Base-by-base conservation (phyloP, 2,113 vertebrate species). In the Lamprotornis superbus region DNA sequence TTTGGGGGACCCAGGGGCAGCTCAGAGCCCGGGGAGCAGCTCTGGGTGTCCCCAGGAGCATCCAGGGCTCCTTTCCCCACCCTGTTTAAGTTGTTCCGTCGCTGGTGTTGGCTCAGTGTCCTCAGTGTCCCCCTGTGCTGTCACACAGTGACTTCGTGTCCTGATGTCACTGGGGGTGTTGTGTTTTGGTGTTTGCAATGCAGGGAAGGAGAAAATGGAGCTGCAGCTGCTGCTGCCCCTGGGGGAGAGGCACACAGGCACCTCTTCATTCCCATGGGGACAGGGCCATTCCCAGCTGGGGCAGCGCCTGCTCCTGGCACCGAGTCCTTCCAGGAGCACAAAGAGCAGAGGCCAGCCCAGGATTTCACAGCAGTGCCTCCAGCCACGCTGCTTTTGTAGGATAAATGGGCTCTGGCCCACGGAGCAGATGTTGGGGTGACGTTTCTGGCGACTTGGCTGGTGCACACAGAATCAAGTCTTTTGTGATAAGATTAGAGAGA, bases 401-500 rank as follows among this genome's bases (percentile, higher is more conserved):
- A 63, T 6, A 17, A 52, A 13, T 1, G 85, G 40, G 61, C 63
- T 87, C 73, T 69, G 83, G 84, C 73, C 59, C 42, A 0, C 1
- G 11, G 6, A 87, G 11, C 95, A 95, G 96, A 74, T 94, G 96
- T 67, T 10, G 61, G 94, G 93, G 92, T 50, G 93, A 88, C 7
- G 73, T 87, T 81, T 15, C 73, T 74, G 73, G 56, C 0, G 21
- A 69, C n/a, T 49, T 93, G 96, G 93, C 94, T 49, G 64, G 9
- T 10, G 76, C 83, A 11, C 78, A 73, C 75, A 89, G 93, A 88
- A 85, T 69, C 89, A 35, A 93, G 81, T 94, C 87, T 92, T 96
- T 83, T 90, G 93, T 92, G 90, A 83, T 94, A 86, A 97, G 96
- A 96, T 97, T 91, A 97, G 94, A 97, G 94, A 94, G 91, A 69